These are phyloP conservation scores for Hyles vespertilio DNA, from an alignment of 1,140 invertebrate genomes.

Conservation along the genomic window DNA sequence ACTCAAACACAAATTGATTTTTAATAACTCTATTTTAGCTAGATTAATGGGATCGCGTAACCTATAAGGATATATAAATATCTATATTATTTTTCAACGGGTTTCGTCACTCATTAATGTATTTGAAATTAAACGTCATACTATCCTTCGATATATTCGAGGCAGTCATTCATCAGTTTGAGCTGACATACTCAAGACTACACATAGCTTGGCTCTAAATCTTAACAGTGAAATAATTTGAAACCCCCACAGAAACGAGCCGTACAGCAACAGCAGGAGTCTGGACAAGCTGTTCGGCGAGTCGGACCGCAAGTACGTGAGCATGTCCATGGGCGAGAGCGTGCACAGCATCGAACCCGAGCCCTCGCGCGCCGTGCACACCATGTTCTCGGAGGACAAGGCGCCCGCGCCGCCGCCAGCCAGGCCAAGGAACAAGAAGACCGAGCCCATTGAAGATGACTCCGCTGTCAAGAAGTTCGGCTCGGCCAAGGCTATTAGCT, in stretches of 20 bases:
- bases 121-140: too few species aligned
- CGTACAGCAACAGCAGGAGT: constrained; percentile 41
- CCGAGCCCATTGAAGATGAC: constrained; percentile 55
- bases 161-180: too few species aligned
- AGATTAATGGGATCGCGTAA: too few species aligned
- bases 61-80: too few species aligned
- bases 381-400: constrained; percentile 45
- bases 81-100: too few species aligned
- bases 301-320: constrained; percentile 12
- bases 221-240: background rate
- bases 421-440: constrained; percentile 4
- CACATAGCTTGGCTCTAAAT: background rate
- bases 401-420: constrained; percentile 9
- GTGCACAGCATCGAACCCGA: constrained; percentile 60
- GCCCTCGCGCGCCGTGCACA: constrained; percentile 43
- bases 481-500: constrained; percentile 97
- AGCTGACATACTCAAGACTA: too few species aligned
- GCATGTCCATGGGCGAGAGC: constrained; percentile 23
- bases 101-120: too few species aligned
- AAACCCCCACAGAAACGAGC: constrained; percentile 44
- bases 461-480: constrained; percentile 96
- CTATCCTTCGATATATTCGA: too few species aligned
- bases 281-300: constrained; percentile 32
- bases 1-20: too few species aligned
- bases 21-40: too few species aligned